A percentile compares a stretch with the other conserved stretches of the same genome.
phyloP scores from a whole-genome alignment of 2,797 vertebrate species.

The Halcyon smyrnensis region DNA sequence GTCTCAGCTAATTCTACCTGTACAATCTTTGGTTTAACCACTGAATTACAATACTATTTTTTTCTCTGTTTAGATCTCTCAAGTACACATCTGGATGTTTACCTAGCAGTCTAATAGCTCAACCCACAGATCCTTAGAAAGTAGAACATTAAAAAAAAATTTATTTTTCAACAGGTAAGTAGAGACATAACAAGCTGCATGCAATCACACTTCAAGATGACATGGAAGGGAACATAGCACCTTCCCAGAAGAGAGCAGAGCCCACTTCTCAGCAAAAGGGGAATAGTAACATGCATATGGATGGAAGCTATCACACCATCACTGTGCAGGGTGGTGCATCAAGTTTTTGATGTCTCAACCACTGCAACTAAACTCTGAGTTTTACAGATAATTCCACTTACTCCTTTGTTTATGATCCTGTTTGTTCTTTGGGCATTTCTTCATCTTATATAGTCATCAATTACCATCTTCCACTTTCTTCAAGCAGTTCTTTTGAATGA shows the following conservation, averaged over 20 bases:
- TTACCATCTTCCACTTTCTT: background rate
- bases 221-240: background rate
- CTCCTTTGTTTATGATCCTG: background rate
- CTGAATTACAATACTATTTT: background rate
- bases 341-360: background rate
- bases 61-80: background rate
- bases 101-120: background rate
- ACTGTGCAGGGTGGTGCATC: background rate
- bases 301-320: background rate
- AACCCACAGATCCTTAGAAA: background rate
- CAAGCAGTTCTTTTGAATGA: background rate
- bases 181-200: background rate
- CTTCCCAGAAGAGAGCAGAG: background rate
- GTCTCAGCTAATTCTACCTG: background rate
- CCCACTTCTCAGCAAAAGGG: background rate
- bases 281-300: background rate
- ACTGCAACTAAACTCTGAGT: background rate
- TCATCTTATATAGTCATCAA: background rate
- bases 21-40: background rate
- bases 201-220: background rate
- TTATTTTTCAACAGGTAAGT: background rate
- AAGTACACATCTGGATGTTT: background rate
- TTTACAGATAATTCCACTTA: background rate
- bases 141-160: background rate
- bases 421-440: background rate